Percentiles rank a stretch among this genome's conserved stretches.
These are phyloP conservation scores for Vireo altiloquus DNA, from an alignment of 2,113 vertebrate species.

Conservation along the genomic window DNA sequence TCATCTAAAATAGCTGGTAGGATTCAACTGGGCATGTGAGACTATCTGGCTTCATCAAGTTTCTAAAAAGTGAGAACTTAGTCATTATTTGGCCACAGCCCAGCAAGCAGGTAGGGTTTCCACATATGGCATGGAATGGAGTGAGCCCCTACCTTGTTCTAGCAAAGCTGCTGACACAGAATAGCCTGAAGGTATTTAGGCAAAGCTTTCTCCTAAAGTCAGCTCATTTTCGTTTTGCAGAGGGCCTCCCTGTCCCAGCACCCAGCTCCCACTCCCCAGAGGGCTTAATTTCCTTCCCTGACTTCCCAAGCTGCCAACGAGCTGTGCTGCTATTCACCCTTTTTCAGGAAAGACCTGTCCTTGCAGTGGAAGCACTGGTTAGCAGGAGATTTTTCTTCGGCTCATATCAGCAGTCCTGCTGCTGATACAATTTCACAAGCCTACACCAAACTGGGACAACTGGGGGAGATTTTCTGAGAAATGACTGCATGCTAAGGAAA, in stretches of 20 bases:
- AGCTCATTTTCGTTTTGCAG: not conserved
- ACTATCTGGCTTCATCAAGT: not conserved
- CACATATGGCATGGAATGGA: not conserved
- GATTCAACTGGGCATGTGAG: not conserved
- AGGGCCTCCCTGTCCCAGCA: not conserved
- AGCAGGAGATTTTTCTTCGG: not conserved
- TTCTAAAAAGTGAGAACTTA: not conserved
- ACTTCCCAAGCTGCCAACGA: rapidly evolving
- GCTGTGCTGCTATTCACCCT: rapidly evolving
- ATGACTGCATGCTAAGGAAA: not conserved
- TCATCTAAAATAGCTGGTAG: not conserved
- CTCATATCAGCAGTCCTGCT: not conserved
- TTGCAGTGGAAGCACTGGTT: not conserved
- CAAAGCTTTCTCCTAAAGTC: not conserved
- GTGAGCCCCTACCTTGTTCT: not conserved
- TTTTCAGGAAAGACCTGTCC: not conserved
- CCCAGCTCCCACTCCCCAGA: not conserved
- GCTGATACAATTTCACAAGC: not conserved
- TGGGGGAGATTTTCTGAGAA: not conserved
- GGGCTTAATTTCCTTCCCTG: not conserved
- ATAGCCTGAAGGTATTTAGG: not conserved
- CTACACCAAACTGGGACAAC: not conserved
- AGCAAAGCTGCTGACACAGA: not conserved
- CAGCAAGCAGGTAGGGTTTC: not conserved
- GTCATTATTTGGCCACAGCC: not conserved